Evolutionary conservation across 2,113 vertebrate genomes (phyloP).

Genomic region (Ailuropoda melanoleuca): DNA sequence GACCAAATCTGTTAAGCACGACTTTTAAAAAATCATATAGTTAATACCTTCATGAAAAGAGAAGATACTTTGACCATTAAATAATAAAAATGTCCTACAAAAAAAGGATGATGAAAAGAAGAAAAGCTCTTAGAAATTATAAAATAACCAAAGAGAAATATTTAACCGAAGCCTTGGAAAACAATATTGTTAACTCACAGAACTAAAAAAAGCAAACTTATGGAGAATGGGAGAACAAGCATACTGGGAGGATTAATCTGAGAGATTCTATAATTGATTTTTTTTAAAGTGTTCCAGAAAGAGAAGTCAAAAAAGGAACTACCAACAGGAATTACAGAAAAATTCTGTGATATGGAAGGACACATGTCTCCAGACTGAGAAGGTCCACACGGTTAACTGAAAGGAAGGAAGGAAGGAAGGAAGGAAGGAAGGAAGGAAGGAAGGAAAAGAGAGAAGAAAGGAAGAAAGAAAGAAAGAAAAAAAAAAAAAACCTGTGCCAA

Average conservation of each 20-base stretch:
- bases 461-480: background rate
- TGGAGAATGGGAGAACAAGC: background rate
- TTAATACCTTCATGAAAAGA: background rate
- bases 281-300: background rate
- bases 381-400: background rate
- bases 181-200: background rate
- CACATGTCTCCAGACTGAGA: background rate
- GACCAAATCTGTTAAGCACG: background rate
- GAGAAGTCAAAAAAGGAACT: background rate
- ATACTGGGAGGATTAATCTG: background rate
- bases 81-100: background rate
- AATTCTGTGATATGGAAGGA: background rate
- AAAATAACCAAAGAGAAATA: constrained; percentile 17
- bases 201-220: background rate
- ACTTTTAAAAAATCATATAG: background rate
- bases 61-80: background rate
- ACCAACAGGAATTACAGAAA: background rate
- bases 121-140: background rate
- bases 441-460: background rate
- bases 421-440: no score
- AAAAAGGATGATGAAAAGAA: background rate
- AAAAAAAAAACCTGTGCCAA: background rate
- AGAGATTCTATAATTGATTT: background rate
- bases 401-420: background rate
- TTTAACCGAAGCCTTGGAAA: background rate